Evolutionary conservation across 2,888 invertebrate genomes (phyloP), one percentile per base, ranked within the genome.

Genomic region (Netelia fuscicornis): DNA sequence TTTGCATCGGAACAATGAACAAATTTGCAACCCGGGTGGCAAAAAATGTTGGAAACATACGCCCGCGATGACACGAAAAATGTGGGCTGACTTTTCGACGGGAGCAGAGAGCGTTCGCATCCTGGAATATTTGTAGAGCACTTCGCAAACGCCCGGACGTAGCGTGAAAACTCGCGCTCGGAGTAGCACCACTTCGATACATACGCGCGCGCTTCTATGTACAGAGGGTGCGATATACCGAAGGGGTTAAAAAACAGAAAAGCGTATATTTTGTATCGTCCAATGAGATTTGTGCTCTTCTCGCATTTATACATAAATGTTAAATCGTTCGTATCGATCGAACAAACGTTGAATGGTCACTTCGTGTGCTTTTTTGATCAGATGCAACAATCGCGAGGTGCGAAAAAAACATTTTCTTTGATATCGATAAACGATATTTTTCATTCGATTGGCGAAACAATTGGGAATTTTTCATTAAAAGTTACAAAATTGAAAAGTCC

Each of bases 81-180:
- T 72, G 56, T 23, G 30, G 42, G 30, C 13, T 2, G 3, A 48
- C 37, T 72, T 81, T 81, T 67, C 68, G 37, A 76, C 60, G 25
- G 30, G 37, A 44, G 48, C 48, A 23, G 72, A 58, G 52, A 62
- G 52, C 71, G 54, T 60, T 67, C 81, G 30, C 80, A 76, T 72
- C 52, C 62, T 44, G 23, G 54, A 56, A 56, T 84, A 58, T 84
- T 84, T 84, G 81, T 64, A n/a, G 56, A 81, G 65, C 81, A 75
- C 84, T 85, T 81, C 62, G 68, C 23, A 44, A 75, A 70, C 71
- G 60, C 70, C 71, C 77, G 77, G 44, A 10, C 11, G 11, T 48
- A 8, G 67, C 48, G 78, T 71, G 84, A 81, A 81, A 81, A 84
- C 56, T 77, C 52, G 62, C n/a, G 56, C 65, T 62, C 30, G 37